Base-by-base conservation (phyloP, 2,888 invertebrate genomes). In the Electrophaes corylata region DNA sequence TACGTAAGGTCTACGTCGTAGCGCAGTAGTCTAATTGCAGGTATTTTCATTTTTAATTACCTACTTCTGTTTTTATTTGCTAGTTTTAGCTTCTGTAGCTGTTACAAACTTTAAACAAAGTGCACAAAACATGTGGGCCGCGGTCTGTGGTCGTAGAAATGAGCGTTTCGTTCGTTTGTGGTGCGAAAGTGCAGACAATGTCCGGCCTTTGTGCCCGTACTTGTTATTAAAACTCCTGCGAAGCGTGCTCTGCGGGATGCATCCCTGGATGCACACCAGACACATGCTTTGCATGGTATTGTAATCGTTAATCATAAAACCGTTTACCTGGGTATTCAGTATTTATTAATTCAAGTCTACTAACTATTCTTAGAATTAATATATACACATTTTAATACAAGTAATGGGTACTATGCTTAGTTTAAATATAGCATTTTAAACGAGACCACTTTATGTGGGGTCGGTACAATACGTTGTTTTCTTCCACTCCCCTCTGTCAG, bases 141-240 rank as follows among this genome's bases (percentile, higher is more conserved):
- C 49, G 48, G 54, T 62, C 63, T 55, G 65, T 46, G 62, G 58
- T 58, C 41, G 66, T 51, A 60, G 64, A 72, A 76, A 82, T 76
- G 76, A 81, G 67, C 65, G 73, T 75, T 75, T 73, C 72, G 73
- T 78, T 78, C 73, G 78, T 71, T 71, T 72, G 71, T 62, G 70
- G 67, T 61, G 61, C 60, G 66, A 62, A 68, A 67, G 65, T 60
- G 64, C 66, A 72, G 75, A 76, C 75, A 71, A 71, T 70, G 72
- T 64, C 72, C 72, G 67, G 70, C 76, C 79, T 84, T 84, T 86
- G 83, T 81, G 70, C 57, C 48, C 62, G 70, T 74, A 79, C 77
- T 79, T 78, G 80, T 78, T 84, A 85, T 86, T 86, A 85, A 85
- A 85, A 85, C 79, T 83, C 72, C 69, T 69, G 72, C 64, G 67